phyloP scores from a whole-genome alignment of 2,113 vertebrate species.

The Sinocyclocheilus anophthalmus region DNA sequence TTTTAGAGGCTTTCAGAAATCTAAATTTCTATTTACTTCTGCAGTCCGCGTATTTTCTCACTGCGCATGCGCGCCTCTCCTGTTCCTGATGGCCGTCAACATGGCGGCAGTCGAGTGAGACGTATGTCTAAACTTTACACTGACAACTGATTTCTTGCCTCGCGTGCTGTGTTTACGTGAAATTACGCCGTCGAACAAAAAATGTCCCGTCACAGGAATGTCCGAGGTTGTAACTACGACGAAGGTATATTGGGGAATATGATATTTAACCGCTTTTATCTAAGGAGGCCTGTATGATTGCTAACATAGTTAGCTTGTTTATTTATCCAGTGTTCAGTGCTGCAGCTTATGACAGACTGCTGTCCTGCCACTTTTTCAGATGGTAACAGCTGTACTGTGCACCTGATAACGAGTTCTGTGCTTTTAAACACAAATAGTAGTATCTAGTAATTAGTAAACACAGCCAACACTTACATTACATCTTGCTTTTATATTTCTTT shows the following conservation, averaged over 20 bases:
- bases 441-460: background rate
- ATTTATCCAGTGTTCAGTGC: background rate
- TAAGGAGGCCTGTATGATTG: background rate
- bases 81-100: slow-evolving; percentile 52
- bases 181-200: slow-evolving; percentile 46
- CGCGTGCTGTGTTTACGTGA: slow-evolving; percentile 41
- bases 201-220: slow-evolving; percentile 97
- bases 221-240: slow-evolving; percentile 97
- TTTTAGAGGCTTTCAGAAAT: background rate
- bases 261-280: background rate
- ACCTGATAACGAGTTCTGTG: background rate
- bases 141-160: slow-evolving; percentile 1
- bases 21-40: background rate
- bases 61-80: slow-evolving; percentile 41
- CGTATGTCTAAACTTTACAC: slow-evolving; percentile 41
- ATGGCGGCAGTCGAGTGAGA: slow-evolving; percentile 69
- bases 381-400: slow-evolving; percentile 4
- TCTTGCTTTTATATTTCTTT: background rate
- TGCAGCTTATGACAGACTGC: background rate
- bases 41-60: slow-evolving; percentile 30
- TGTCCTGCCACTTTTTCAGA: background rate
- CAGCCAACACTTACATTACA: background rate
- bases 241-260: slow-evolving; percentile 81
- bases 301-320: slow-evolving; percentile 13
- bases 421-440: background rate